Base-by-base conservation (phyloP, 1,140 invertebrate species). In the Dermatophagoides farinae region DNA sequence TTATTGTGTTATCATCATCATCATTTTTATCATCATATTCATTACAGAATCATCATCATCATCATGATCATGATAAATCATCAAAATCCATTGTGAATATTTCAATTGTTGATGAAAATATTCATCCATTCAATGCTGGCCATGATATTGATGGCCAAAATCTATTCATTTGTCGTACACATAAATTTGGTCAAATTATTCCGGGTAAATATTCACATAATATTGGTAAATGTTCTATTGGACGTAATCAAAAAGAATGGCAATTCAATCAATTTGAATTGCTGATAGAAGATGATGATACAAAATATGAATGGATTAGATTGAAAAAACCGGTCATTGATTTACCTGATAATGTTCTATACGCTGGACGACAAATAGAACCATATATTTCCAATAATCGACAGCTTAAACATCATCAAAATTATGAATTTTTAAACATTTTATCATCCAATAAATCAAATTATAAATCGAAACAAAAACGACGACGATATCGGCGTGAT, bases 221-320 rank as follows among this genome's bases (percentile, higher is more conserved):
- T 8, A 20, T 60, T 20, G 37, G 44, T 23, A 60, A 60, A 25
- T 60, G 58, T 52, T 47, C 23, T 2, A 41, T 60, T 1, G 23
- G 5, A 18, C 20, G 50, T 25, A 51, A 60, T 43, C 4, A 37
- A 11, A 16, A 16, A 23, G 58, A 60, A 52, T 11, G 14, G 9
- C 58, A 49, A 40, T 60, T 47, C 23, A n/a, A 31, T 39, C 43
- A 23, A 38, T 60, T 49, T 43, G 43, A 60, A 41, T 16, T 60
- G 14, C 20, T 60, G 4, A 50, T 60, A 5, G 57, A 47, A 38
- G 16, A n/a, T n/a, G n/a, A 2, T 18, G 1, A 43, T 18, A 44
- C 41, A n/a, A 11, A n/a, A 39, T 60, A 60, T 43, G 18, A 60
- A 22, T 60, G 58, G 58, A 37, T 47, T 22, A 16, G 23, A 43